Evolutionary conservation across 2,888 invertebrate genomes (phyloP).

Genomic region (Caenorhabditis drosophilae): DNA sequence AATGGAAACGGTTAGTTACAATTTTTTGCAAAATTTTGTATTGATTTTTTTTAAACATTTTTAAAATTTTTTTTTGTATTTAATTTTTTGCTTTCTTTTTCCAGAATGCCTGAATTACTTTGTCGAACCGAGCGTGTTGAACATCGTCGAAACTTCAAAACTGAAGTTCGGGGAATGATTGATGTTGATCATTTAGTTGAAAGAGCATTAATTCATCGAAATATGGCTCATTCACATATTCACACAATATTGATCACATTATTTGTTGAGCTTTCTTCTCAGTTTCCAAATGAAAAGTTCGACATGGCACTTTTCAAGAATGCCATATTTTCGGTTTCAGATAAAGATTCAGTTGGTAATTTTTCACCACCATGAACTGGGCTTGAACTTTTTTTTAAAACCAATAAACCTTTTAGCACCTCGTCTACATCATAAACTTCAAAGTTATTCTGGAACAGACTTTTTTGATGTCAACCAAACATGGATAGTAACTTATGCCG

Average conservation of each 20-base stretch:
- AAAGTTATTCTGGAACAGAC: constrained; percentile 36
- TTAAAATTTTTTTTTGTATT: no score
- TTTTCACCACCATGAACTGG: background rate
- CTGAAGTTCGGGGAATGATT: constrained; percentile 52
- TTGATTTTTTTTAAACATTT: no score
- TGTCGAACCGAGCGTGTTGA: constrained; percentile 34
- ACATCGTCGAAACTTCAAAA: constrained; percentile 35
- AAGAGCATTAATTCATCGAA: constrained; percentile 39
- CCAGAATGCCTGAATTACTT: constrained; percentile 28
- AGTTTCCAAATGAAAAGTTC: constrained; percentile 31
- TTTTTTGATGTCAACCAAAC: constrained; percentile 48
- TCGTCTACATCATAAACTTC: constrained; percentile 41
- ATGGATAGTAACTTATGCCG: constrained; percentile 50
- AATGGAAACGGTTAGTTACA: no score
- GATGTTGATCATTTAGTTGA: constrained; percentile 57
- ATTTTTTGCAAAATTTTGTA: no score
- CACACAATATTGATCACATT: constrained; percentile 41
- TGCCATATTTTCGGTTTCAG: constrained; percentile 35
- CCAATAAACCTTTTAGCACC: no score
- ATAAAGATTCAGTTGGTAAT: constrained; percentile 17
- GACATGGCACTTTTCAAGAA: constrained; percentile 39
- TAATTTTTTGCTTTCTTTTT: no score
- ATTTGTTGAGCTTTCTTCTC: constrained; percentile 25
- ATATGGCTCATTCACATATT: constrained; percentile 44
- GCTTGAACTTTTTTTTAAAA: background rate